Evolutionary conservation across 2,113 vertebrate species (phyloP), one percentile per base, ranked within the genome.

Genomic region (Muscicapa adusta): DNA sequence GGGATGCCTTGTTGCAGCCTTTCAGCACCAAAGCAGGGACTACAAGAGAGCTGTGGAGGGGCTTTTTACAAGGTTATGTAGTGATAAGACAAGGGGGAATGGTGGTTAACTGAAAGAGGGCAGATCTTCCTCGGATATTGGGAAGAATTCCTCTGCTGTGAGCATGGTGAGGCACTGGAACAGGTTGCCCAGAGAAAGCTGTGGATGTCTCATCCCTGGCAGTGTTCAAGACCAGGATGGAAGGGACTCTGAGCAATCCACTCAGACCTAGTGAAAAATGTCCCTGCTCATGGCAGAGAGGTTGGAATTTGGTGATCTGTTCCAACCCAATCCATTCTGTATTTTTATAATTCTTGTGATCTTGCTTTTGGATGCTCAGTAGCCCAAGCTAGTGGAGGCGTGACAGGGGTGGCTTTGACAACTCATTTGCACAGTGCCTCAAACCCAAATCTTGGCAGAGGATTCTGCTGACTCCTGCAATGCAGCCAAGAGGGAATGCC

Each of bases 401-500:
- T 47, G 47, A 48, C 56, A 86, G 47, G 26, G 48, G 56, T 51
- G 81, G 56, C 28, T 91, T 92, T 92, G 86, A 85, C 36, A 89
- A 91, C 50, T 81, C 67, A 85, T 89, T 91, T 81, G 28, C 34
- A 67, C 76, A 50, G 34, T 31, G 40, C 56, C 43, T 80, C 38
- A 92, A 85, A 94, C 65, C 2, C 81, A 73, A 58, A 86, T 79
- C 60, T 86, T 93, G 85, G 90, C 95, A 92, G 67, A 65, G 34
- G 67, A 58, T 86, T 76, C 75, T 83, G 47, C 79, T 96, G 95
- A 90, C 28, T 53, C 28, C 57, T 88, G 38, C 90, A 93, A 75
- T 54, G 45, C 65, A 92, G 77, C 85, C 67, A 93, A 90, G 65
- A 85, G 3, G 10, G 40, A 90, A 73, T 82, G 90, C 85, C 82